These are phyloP conservation scores for Caenorhabditis becei DNA, from an alignment of 2,888 invertebrate species.

Conservation along the genomic window DNA sequence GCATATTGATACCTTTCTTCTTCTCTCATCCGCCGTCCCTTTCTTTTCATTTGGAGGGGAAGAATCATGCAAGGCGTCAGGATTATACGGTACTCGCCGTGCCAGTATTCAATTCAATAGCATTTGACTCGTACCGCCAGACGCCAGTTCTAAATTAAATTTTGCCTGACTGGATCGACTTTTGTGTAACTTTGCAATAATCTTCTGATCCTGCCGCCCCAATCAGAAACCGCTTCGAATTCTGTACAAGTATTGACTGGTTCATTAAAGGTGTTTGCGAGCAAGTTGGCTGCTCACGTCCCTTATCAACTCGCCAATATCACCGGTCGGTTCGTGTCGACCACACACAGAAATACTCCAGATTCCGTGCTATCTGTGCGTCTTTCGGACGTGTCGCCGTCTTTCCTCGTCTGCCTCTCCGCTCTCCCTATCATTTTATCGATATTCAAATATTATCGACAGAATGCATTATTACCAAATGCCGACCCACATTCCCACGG, in stretches of 20 bases:
- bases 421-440: slow-evolving; percentile 26
- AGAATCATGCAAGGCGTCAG: slow-evolving; percentile 9
- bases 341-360: slow-evolving; percentile 16
- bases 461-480: background rate
- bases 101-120: background rate
- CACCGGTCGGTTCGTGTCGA: background rate
- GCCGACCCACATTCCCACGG: slow-evolving; percentile 14
- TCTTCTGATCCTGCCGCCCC: no score
- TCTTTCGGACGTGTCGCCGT: slow-evolving; percentile 2
- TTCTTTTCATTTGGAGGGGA: background rate
- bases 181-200: no score
- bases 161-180: no score
- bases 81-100: background rate
- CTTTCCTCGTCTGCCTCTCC: background rate
- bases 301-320: background rate
- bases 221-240: no score
- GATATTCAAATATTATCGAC: slow-evolving; percentile 52
- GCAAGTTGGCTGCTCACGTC: background rate
- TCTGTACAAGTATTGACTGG: no score
- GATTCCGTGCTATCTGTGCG: slow-evolving; percentile 29
- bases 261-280: background rate
- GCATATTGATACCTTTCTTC: slow-evolving; percentile 54
- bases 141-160: no score
- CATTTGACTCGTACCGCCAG: background rate
- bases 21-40: slow-evolving; percentile 11